Evolutionary conservation across 2,888 invertebrate species (phyloP), one percentile per base, ranked within the genome.

Genomic region (Orchesella flavescens): DNA sequence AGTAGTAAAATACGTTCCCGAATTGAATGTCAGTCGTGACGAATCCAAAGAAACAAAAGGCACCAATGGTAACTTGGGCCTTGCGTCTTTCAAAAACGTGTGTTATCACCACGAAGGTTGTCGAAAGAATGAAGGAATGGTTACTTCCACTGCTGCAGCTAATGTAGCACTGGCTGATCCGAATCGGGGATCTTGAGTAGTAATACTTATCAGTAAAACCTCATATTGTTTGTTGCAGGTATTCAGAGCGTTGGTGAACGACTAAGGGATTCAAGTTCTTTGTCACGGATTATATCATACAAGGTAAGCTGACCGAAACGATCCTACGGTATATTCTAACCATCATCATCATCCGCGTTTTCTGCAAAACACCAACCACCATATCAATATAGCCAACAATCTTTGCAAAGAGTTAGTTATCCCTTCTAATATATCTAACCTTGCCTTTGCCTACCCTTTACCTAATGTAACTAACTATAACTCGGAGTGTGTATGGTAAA

Each of bases 271-370:
- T 83, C 85, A 87, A 87, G 87, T 86, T 87, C 85, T 87, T 84
- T 85, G 87, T 86, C 86, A 86, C 83, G 87, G 78, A 87, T 87
- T 87, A 87, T 87, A 87, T 87, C 84, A 87, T 79, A 84, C 73
- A 73, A 74, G 77, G 72, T 76, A 73, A 78, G 78, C 73, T 72
- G 66, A 83, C 76, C 83, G 83, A 83, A 69, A 83, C 83, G 83
- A 69, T 72, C 75, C 69, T 84, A 81, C 84, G 84, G 84, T 84
- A 77, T 84, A 84, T 81, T 72, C 80, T 75, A 71, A 76, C 79
- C 80, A 84, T 75, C 75, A 84, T 79, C 55, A 75, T 69, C 77
- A 77, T 59, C 59, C 68, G 46, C 66, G 23, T 65, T 44, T 49
- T 49, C n/a, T 49, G 3, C 10, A 49, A 49, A 73, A 73, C 13